Percentiles rank a stretch among this genome's conserved stretches.
These are phyloP conservation scores for Eunapius fragilis DNA, from an alignment of 37 sponge, comb jelly and placozoan species.

Conservation along the genomic window DNA sequence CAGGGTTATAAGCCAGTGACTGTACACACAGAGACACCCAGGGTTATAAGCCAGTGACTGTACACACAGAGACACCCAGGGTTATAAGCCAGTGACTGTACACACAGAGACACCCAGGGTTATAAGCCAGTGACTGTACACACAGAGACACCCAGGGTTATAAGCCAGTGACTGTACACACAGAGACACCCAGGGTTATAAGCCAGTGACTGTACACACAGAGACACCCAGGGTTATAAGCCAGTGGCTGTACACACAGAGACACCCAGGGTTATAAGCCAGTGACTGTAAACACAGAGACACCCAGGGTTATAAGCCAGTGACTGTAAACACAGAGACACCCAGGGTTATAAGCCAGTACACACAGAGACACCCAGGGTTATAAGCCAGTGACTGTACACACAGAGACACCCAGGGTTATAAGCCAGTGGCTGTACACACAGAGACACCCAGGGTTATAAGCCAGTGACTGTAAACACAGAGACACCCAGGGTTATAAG, in stretches of 20 bases:
- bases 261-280: too few relatives aligned
- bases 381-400: not conserved
- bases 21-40: too few relatives aligned
- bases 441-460: not conserved
- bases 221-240: not conserved
- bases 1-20: not conserved
- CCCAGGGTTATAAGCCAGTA: not conserved
- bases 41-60: too few relatives aligned
- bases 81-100: not conserved
- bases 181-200: not conserved
- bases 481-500: not conserved
- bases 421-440: not conserved
- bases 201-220: too few relatives aligned
- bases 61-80: constrained; percentile 1
- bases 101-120: not conserved
- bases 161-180: not conserved
- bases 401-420: too few relatives aligned
- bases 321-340: not conserved
- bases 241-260: not conserved
- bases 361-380: not conserved
- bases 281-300: not conserved
- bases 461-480: too few relatives aligned
- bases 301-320: not conserved
- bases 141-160: too few relatives aligned
- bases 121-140: not conserved